phyloP scores from a whole-genome alignment of 2,888 invertebrate genomes.

The Nebria salina region DNA sequence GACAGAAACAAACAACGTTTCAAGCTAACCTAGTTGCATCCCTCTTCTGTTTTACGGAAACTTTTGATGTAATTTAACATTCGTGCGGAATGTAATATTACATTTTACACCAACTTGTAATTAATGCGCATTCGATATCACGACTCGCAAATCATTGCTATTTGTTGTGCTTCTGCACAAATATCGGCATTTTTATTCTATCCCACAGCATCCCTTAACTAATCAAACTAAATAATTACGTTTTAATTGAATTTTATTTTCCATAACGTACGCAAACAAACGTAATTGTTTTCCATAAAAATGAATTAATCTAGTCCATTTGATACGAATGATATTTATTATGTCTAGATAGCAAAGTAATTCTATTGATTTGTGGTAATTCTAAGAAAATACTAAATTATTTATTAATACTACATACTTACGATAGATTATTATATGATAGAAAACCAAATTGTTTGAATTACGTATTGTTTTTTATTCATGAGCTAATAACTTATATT shows the following conservation, averaged over 20 bases:
- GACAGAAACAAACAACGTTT: conserved; percentile 41
- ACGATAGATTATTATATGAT: background rate
- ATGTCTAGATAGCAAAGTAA: background rate
- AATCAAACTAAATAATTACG: too few relatives aligned
- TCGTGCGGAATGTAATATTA: conserved; percentile 43
- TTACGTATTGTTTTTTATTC: background rate
- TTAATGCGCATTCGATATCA: conserved; percentile 42
- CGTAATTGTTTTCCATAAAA: too few relatives aligned
- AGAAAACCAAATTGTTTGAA: background rate
- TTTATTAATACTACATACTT: background rate
- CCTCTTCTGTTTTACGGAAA: conserved; percentile 19
- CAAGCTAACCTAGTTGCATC: background rate
- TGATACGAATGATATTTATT: background rate
- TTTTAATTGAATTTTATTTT: too few relatives aligned
- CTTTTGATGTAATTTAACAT: conserved; percentile 46
- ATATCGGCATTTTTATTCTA: too few relatives aligned
- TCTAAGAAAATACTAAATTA: background rate
- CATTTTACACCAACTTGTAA: conserved; percentile 44
- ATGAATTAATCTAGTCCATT: background rate
- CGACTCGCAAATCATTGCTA: background rate
- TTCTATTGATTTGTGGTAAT: background rate
- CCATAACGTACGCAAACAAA: too few relatives aligned
- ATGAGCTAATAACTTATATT: background rate
- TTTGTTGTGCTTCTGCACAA: background rate
- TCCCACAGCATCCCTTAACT: too few relatives aligned